Percentiles rank a stretch among this genome's conserved stretches.
Evolutionary conservation across 1,140 invertebrate species (phyloP).

Genomic region (Orius insidiosus): DNA sequence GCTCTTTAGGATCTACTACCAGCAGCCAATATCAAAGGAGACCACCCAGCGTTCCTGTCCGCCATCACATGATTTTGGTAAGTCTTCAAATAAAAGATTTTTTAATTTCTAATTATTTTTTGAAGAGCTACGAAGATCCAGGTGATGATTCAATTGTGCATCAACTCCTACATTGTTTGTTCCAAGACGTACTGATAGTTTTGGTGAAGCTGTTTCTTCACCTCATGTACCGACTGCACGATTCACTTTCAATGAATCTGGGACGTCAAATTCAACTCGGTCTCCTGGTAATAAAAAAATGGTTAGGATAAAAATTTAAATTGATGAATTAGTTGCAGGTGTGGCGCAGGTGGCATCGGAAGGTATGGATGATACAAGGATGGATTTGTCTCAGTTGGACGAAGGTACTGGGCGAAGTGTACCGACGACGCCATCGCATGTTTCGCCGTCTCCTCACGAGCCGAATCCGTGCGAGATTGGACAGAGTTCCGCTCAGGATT

Average conservation of each 20-base stretch:
- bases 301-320: background rate
- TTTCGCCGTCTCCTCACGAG: constrained; percentile 31
- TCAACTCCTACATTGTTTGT: constrained; percentile 75
- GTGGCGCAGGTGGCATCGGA: constrained; percentile 35
- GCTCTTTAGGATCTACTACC: constrained; percentile 31
- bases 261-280: constrained; percentile 11
- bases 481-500: background rate
- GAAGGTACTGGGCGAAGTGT: constrained; percentile 46
- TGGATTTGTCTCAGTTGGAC: constrained; percentile 51
- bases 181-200: constrained; percentile 67
- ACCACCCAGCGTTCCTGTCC: constrained; percentile 15
- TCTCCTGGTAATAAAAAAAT: background rate
- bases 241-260: constrained; percentile 48
- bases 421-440: constrained; percentile 52
- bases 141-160: constrained; percentile 75
- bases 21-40: constrained; percentile 25
- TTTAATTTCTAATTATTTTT: background rate
- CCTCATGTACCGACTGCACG: constrained; percentile 53
- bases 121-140: constrained; percentile 38
- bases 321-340: constrained; percentile 16
- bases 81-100: constrained; percentile 9
- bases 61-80: constrained; percentile 28
- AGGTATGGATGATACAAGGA: constrained; percentile 57
- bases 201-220: constrained; percentile 82
- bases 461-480: background rate